Evolutionary conservation across 2,113 vertebrate genomes (phyloP), one percentile per base, ranked within the genome.

Genomic region (Nicator chloris): DNA sequence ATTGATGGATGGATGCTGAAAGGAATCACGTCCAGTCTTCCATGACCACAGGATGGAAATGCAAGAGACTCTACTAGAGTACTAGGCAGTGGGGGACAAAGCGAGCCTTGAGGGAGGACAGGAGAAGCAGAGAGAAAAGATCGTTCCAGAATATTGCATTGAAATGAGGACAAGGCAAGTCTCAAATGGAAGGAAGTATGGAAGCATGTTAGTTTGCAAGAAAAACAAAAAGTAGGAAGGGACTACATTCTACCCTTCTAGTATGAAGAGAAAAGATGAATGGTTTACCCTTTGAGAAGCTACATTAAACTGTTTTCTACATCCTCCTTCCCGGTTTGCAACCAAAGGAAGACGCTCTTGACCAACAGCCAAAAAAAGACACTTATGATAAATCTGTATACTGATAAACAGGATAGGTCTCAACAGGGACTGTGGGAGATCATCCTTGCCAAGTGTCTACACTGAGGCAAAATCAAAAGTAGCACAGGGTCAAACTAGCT

Each of bases 321-420:
- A 86, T 78, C 72, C 22, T 90, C 30, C 49, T 93, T 95, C 66
- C 66, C 15, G 30, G 39, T 40, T 31, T 88, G 71, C 60, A 83
- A 71, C 9, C 33, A 90, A 87, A 92, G 75, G 79, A 94, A 96
- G 60, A 90, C 50, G 31, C 27, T 63, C 54, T 96, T 95, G 87
- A 90, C 63, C 42, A 66, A 86, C 24, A 27, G 87, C 82, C 92
- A 90, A 91, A 66, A 51, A 87, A 82, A 21, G 13, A 63, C 13
- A 51, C 64, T 65, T 90, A 30, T 82, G 65, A 83, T 84, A 90
- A 94, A 81, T 44, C 4, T 53, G 39, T 64, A 57, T 13, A 76
- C 28, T 12, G 3, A 75, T 57, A 87, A 86, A 94, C 65, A 82
- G 84, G 42, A 73, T 50, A 78, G 64, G 39, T 79, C 73, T 90